Percentiles rank a stretch among this genome's conserved stretches.
Evolutionary conservation across 2,888 invertebrate genomes (phyloP).

Genomic region (Neoitamus cyanurus): DNA sequence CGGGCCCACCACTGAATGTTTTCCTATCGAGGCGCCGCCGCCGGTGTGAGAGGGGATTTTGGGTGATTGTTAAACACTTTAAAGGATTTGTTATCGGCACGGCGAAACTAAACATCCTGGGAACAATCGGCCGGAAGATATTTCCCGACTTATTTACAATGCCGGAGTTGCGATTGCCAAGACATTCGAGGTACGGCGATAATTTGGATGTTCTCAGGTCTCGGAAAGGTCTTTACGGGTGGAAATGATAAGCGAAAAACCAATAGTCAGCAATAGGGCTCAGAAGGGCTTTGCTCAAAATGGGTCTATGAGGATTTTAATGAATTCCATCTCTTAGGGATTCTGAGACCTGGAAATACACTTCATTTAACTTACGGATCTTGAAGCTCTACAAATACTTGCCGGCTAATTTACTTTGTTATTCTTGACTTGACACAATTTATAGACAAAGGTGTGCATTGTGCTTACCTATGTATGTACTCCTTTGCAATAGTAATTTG

Average conservation of each 20-base stretch:
- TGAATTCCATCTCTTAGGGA: background rate
- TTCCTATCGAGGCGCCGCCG: background rate
- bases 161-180: background rate
- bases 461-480: too few relatives aligned
- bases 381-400: background rate
- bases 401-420: background rate
- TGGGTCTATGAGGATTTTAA: background rate
- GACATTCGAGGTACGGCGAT: constrained; percentile 6
- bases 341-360: background rate
- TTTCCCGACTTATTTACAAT: background rate
- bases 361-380: background rate
- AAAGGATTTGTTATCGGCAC: constrained; percentile 30
- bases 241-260: constrained; percentile 21
- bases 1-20: background rate
- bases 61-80: constrained; percentile 35
- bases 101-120: constrained; percentile 29
- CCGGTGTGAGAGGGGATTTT: constrained; percentile 6
- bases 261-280: background rate
- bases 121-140: constrained; percentile 31
- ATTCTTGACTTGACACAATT: background rate
- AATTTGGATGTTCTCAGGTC: constrained; percentile 19
- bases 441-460: too few relatives aligned
- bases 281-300: background rate
- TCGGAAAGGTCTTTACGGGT: background rate
- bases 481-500: too few relatives aligned